Conservation (phyloP, 2,888 invertebrate species). For the Ernsta delagoae region DNA sequence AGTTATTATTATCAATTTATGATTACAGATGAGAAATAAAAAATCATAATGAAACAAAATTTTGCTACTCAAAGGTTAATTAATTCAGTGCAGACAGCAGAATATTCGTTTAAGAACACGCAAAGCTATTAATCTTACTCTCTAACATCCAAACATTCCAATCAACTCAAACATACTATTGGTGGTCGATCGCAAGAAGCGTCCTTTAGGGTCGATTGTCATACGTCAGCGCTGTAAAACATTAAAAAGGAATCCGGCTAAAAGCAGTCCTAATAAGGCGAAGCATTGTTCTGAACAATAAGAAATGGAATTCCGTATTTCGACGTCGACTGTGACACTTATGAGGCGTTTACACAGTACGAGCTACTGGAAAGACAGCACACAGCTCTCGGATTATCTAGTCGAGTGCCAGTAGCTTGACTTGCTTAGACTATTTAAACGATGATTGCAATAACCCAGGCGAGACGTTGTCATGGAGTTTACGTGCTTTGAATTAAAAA, state of each 20-base stretch:
- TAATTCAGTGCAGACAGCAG: background rate
- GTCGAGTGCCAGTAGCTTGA: no score
- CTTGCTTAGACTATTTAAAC: no score
- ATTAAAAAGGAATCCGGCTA: conserved; percentile 20
- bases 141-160: conserved; percentile 2
- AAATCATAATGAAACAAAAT: no score
- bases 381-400: no score
- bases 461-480: no score
- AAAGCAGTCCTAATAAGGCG: conserved; percentile 19
- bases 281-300: conserved; percentile 27
- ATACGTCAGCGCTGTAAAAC: conserved; percentile 11
- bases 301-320: conserved; percentile 35
- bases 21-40: no score
- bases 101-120: background rate
- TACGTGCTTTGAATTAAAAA: no score
- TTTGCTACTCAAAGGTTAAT: no score
- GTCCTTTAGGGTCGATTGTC: conserved; percentile 26
- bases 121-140: conserved; percentile 13
- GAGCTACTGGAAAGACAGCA: no score
- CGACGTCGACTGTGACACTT: conserved; percentile 18
- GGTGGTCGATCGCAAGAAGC: conserved; percentile 15
- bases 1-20: no score
- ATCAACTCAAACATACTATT: background rate
- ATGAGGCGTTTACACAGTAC: no score
- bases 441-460: no score